Percentiles rank a stretch among this genome's conserved stretches.
These are phyloP conservation scores for Pogonognathellus flavescens DNA, from an alignment of 1,140 invertebrate species.

Conservation along the genomic window DNA sequence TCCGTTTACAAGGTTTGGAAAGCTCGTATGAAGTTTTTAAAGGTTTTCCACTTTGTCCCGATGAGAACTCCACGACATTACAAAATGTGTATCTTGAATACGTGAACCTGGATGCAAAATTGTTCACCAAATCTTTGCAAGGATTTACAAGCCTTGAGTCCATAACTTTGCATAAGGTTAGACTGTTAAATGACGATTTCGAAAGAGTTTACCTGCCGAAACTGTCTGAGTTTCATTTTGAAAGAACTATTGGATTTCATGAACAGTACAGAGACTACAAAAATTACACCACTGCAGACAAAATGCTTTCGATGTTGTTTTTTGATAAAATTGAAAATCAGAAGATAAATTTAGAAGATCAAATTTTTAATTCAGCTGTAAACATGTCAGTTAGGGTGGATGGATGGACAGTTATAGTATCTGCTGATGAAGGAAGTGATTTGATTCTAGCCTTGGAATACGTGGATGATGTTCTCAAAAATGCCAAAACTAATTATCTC, in stretches of 20 bases:
- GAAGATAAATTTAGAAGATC: neutral
- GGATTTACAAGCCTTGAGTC: neutral
- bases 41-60: neutral
- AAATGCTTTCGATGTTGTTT: neutral
- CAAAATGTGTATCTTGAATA: neutral
- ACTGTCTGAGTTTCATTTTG: neutral
- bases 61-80: neutral
- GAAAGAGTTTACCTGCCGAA: conserved; percentile 18
- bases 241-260: conserved; percentile 19
- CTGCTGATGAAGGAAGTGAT: neutral
- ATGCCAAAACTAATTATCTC: neutral
- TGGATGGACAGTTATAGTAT: conserved; percentile 19
- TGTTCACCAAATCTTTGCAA: neutral
- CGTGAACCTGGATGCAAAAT: conserved; percentile 14
- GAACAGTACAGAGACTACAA: conserved; percentile 33
- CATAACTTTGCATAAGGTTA: neutral
- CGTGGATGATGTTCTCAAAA: neutral
- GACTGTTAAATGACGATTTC: conserved; percentile 11
- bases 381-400: neutral
- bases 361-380: neutral
- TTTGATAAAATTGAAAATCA: conserved; percentile 1
- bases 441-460: neutral
- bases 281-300: conserved; percentile 23
- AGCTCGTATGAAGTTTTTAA: neutral
- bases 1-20: neutral